phyloP scores from a whole-genome alignment of 1,140 invertebrate genomes.

The Orchestia grillus region DNA sequence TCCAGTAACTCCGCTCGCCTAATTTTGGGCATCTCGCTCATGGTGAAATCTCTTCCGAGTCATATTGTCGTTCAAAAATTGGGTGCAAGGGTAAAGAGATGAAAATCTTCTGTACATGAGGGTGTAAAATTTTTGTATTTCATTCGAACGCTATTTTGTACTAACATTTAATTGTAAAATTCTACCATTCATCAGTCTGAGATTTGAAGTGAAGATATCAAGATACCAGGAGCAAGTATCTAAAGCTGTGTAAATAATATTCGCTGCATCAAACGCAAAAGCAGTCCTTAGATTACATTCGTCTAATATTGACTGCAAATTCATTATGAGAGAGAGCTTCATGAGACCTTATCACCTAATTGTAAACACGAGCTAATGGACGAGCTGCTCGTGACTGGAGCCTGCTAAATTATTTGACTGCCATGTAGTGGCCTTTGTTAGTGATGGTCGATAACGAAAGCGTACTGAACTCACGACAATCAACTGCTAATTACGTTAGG shows the following conservation, averaged over 20 bases:
- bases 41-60: not conserved
- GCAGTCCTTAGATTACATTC: not conserved
- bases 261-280: not conserved
- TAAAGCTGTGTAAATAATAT: not conserved
- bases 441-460: not conserved
- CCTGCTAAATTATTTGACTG: conserved; percentile 8
- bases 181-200: not conserved
- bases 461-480: not conserved
- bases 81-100: not conserved
- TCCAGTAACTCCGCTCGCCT: not conserved
- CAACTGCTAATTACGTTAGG: not conserved
- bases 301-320: not conserved
- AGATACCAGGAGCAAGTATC: not conserved
- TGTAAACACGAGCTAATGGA: not conserved
- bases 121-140: not conserved
- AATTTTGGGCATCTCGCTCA: not conserved
- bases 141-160: not conserved
- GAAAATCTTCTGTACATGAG: not conserved
- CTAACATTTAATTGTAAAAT: not conserved
- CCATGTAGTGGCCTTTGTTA: not conserved
- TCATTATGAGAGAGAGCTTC: not conserved
- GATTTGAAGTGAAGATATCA: not conserved
- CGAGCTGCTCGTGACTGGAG: not conserved
- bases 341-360: not conserved
- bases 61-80: not conserved